These are phyloP conservation scores for Cecropterus lyciades DNA, from an alignment of 1,140 invertebrate genomes.

Conservation along the genomic window DNA sequence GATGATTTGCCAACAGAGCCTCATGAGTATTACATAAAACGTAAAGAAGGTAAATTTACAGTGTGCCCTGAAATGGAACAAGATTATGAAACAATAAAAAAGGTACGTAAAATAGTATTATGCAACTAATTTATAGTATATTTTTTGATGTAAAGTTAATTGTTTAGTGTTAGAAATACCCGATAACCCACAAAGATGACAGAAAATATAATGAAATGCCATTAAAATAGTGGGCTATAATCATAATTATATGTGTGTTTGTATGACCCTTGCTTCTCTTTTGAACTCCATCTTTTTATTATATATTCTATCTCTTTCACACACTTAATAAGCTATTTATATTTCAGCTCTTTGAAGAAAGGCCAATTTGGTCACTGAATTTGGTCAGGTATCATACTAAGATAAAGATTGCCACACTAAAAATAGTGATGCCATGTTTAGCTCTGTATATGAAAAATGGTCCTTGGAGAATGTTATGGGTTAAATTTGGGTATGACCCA, in stretches of 20 bases:
- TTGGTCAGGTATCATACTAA: slow-evolving; percentile 88
- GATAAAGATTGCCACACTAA: slow-evolving; percentile 87
- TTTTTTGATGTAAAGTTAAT: no score
- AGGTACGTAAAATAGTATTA: slow-evolving; percentile 47
- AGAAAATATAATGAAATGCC: no score
- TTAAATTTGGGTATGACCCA: slow-evolving; percentile 94
- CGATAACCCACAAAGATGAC: no score
- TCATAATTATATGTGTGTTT: no score
- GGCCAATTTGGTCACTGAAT: slow-evolving; percentile 94
- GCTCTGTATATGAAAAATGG: slow-evolving; percentile 94
- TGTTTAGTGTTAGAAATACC: no score
- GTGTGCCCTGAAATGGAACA: slow-evolving; percentile 79
- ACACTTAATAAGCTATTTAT: no score
- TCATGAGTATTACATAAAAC: slow-evolving; percentile 65
- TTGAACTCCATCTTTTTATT: no score
- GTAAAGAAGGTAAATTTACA: slow-evolving; percentile 65
- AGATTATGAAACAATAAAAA: slow-evolving; percentile 76
- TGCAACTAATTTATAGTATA: no score
- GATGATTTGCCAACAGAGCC: slow-evolving; percentile 84
- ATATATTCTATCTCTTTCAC: no score
- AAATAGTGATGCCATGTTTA: slow-evolving; percentile 91
- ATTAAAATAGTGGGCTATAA: no score
- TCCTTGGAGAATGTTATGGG: slow-evolving; percentile 95
- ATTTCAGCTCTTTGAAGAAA: slow-evolving; percentile 88
- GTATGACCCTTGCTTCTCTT: no score